Evolutionary conservation across 1,140 invertebrate genomes (phyloP), one percentile per base, ranked within the genome.

Genomic region (Drosophila grimshawi): DNA sequence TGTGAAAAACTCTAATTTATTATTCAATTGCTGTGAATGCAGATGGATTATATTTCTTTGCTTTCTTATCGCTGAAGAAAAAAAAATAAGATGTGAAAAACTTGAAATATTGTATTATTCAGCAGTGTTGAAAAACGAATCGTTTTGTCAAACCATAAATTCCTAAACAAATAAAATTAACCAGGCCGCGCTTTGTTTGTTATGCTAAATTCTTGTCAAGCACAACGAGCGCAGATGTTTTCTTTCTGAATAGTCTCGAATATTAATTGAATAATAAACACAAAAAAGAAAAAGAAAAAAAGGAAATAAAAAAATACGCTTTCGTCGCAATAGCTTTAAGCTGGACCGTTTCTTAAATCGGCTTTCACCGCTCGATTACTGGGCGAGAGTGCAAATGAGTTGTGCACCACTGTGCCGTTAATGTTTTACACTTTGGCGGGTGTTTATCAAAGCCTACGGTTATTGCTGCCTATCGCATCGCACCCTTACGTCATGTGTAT

Each of bases 401-500:
- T 32, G 2, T 32, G 43, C 2, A 43, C 72, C 72, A 75, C 66
- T 69, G 72, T 75, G 66, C 66, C 52, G 39, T 39, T 70, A 75
- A 75, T 70, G 52, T 30, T 73, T 70, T 70, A 75, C 72, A 75
- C 57, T 70, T 70, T 70, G 72, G 72, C 72, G 35, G 65, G 60
- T 70, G 72, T 75, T 75, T 70, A 75, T 75, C 72, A 75, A 63
- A 63, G 72, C 72, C 66, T 70, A 70, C 59, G 72, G 59, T 53
- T 75, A 51, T 75, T 69, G 65, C 71, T 59, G 66, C 59, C 72
- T 69, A 70, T 70, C 66, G 65, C 45, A 53, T 37, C 33, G 32
- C 59, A 43, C 62, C 62, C 62, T 59, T 69, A 69, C 66, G 66
- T 69, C 66, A 69, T 62, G 66, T 62, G 46, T 49, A 46, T 3